These are phyloP conservation scores for Cochlearius cochlearius DNA, from an alignment of 2,113 vertebrate species.

Conservation along the genomic window DNA sequence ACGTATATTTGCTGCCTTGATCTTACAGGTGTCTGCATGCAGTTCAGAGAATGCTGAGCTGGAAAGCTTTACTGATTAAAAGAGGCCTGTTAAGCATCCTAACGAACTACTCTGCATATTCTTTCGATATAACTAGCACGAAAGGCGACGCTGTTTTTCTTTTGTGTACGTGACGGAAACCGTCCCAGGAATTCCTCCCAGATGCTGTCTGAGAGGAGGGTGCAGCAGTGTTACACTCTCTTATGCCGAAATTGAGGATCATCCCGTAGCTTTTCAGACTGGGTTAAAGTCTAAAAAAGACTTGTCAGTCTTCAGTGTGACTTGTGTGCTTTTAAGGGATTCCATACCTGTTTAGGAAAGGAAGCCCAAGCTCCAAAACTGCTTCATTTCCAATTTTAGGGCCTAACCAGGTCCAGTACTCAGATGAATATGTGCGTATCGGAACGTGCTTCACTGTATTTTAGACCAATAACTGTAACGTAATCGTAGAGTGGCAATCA, in stretches of 20 bases:
- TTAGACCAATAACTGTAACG: background rate
- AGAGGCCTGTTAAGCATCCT: background rate
- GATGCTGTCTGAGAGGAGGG: background rate
- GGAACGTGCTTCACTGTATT: background rate
- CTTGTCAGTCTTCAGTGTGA: background rate
- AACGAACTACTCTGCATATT: background rate
- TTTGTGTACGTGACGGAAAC: background rate
- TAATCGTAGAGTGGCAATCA: background rate
- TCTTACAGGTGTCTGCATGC: background rate
- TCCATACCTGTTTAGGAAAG: background rate
- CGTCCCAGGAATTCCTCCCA: background rate
- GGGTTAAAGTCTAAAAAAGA: background rate
- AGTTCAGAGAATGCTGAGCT: background rate
- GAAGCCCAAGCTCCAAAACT: background rate
- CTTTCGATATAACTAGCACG: background rate
- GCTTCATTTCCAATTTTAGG: background rate
- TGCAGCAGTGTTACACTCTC: background rate
- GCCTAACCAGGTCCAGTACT: background rate
- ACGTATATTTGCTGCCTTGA: background rate
- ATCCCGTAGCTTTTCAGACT: background rate
- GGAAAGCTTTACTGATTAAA: background rate
- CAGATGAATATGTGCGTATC: accelerated
- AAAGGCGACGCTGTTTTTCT: background rate
- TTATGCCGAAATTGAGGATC: accelerated
- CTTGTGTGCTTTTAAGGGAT: background rate